phyloP scores from a whole-genome alignment of 2,888 invertebrate genomes.

The Argynnis bischoffii region DNA sequence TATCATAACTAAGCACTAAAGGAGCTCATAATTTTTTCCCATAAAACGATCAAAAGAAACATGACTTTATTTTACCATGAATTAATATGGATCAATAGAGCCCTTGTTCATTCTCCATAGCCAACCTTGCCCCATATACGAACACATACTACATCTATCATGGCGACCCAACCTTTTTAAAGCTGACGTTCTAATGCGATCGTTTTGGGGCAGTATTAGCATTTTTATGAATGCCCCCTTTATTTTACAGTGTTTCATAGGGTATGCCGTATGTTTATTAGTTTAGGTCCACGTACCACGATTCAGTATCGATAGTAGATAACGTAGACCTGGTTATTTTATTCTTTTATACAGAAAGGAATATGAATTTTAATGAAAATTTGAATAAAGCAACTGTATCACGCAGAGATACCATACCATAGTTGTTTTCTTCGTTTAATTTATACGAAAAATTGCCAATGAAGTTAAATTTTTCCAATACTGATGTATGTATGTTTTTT shows the following conservation, averaged over 20 bases:
- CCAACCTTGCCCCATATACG: conserved; percentile 9
- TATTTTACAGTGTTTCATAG: conserved; percentile 15
- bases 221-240: conserved; percentile 33
- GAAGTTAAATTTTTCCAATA: no score
- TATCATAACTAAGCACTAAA: no score
- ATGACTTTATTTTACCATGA: conserved; percentile 1
- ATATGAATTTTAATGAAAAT: conserved; percentile 11
- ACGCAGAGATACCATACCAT: no score
- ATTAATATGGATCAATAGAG: conserved; percentile 11
- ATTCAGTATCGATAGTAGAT: conserved; percentile 20
- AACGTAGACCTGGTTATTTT: conserved; percentile 8
- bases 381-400: no score
- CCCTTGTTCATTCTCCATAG: conserved; percentile 11
- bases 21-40: no score
- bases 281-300: not conserved
- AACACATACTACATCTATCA: conserved; percentile 16
- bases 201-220: conserved; percentile 27
- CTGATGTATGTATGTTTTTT: no score
- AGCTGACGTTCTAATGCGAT: conserved; percentile 30
- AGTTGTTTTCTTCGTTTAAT: no score
- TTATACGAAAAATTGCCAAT: no score
- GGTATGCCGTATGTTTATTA: conserved; percentile 19
- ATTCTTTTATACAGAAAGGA: not conserved
- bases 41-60: not conserved
- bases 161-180: conserved; percentile 25